Conservation (phyloP, 2,888 invertebrate genomes). For the Nomada fucata region DNA sequence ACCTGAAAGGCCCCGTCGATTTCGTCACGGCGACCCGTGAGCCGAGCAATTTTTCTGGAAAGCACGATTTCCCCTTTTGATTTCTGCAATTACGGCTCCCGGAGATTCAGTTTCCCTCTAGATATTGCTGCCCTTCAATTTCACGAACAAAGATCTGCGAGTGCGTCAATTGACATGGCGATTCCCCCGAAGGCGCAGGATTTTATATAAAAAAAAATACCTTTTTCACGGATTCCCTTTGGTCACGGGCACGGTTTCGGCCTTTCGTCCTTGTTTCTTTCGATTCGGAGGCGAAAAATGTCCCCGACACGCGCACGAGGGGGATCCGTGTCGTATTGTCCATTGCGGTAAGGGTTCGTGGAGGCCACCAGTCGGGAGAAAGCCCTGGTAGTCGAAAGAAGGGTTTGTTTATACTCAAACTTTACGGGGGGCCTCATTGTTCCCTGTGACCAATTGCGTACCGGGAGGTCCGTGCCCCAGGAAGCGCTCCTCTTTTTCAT, state of each 20-base stretch:
- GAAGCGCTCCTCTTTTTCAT: slow-evolving; percentile 69
- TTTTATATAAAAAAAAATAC: no score
- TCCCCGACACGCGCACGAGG: slow-evolving; percentile 61
- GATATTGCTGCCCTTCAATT: neutral
- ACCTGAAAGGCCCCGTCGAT: slow-evolving; percentile 60
- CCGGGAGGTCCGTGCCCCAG: slow-evolving; percentile 63
- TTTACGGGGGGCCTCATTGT: slow-evolving; percentile 75
- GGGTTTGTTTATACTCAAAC: slow-evolving; percentile 79
- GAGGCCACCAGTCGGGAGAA: slow-evolving; percentile 59
- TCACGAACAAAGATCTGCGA: neutral
- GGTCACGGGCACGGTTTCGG: neutral
- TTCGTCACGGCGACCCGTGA: slow-evolving; percentile 68
- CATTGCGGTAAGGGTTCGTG: slow-evolving; percentile 71
- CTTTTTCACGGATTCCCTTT: neutral
- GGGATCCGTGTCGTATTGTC: slow-evolving; percentile 71
- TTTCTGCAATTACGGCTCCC: slow-evolving; percentile 8
- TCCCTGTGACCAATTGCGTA: slow-evolving; percentile 79
- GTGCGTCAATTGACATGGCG: no score
- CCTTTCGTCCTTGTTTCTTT: slow-evolving; percentile 1
- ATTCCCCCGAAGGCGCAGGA: no score
- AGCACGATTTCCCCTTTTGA: slow-evolving; percentile 19
- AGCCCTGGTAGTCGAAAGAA: slow-evolving; percentile 67
- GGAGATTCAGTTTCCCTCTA: neutral
- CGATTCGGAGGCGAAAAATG: slow-evolving; percentile 27
- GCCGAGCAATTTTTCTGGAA: slow-evolving; percentile 32